phyloP scores from a whole-genome alignment of 92 coral and sea anemone genomes.

The Galaxea fascicularis region DNA sequence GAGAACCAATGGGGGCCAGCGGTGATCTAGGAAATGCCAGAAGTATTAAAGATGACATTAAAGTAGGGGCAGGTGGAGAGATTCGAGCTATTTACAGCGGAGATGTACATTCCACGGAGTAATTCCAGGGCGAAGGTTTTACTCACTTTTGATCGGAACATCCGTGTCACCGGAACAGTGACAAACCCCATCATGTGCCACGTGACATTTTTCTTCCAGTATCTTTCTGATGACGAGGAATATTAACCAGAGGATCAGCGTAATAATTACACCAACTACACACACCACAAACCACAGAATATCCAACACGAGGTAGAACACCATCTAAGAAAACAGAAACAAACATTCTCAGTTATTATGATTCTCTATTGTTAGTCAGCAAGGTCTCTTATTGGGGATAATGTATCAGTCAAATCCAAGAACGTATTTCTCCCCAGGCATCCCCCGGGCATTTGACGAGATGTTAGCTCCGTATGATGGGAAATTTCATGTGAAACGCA shows the following conservation, averaged over 20 bases:
- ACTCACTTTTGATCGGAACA: not conserved
- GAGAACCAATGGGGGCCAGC: too few species aligned
- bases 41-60: too few species aligned
- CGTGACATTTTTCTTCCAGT: conserved; percentile 2
- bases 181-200: not conserved
- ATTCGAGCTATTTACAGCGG: not conserved
- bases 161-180: conserved; percentile 10
- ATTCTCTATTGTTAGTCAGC: too few species aligned
- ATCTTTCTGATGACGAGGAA: not conserved
- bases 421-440: too few species aligned
- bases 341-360: not conserved
- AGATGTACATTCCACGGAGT: not conserved
- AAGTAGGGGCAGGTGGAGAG: too few species aligned
- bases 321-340: conserved; percentile 13
- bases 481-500: too few species aligned
- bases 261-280: not conserved
- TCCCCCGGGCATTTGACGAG: too few species aligned
- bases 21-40: too few species aligned
- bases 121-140: not conserved
- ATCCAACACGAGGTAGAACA: conserved; percentile 8
- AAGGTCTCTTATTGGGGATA: too few species aligned
- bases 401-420: too few species aligned
- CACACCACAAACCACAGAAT: conserved; percentile 18
- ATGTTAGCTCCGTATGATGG: too few species aligned
- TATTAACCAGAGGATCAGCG: not conserved